These are phyloP conservation scores for Musca domestica DNA, from an alignment of 1,140 invertebrate species.

Conservation along the genomic window DNA sequence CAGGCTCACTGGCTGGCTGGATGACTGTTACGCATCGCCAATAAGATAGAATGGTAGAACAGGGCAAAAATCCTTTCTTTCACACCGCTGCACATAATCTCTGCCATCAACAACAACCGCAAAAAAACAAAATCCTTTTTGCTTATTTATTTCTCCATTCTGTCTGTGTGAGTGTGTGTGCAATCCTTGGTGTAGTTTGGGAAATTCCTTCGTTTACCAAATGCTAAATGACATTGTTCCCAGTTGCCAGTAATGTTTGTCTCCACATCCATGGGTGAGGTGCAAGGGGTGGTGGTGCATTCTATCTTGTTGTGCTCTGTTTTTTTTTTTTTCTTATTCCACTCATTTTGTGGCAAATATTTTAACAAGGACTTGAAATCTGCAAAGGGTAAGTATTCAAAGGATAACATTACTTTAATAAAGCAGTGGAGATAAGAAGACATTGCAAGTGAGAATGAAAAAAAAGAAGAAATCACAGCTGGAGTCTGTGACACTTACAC, in stretches of 20 bases:
- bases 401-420: conserved; percentile 14
- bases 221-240: conserved; percentile 7
- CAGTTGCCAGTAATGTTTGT: too few relatives aligned
- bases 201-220: background rate
- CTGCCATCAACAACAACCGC: conserved; percentile 28
- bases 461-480: conserved; percentile 28
- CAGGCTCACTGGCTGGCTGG: too few relatives aligned
- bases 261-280: too few relatives aligned
- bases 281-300: too few relatives aligned
- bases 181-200: background rate
- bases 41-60: background rate
- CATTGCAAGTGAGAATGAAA: background rate
- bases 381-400: background rate
- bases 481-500: conserved; percentile 21
- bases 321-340: background rate
- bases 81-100: conserved; percentile 24
- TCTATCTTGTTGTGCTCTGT: background rate
- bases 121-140: conserved; percentile 20
- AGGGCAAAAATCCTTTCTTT: conserved; percentile 15
- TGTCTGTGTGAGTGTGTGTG: too few relatives aligned
- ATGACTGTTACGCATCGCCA: too few relatives aligned
- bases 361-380: background rate
- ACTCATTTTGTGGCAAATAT: conserved; percentile 1
- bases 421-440: background rate
- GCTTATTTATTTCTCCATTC: conserved; percentile 23